phyloP scores from a whole-genome alignment of 2,113 vertebrate species.

The Naja naja region DNA sequence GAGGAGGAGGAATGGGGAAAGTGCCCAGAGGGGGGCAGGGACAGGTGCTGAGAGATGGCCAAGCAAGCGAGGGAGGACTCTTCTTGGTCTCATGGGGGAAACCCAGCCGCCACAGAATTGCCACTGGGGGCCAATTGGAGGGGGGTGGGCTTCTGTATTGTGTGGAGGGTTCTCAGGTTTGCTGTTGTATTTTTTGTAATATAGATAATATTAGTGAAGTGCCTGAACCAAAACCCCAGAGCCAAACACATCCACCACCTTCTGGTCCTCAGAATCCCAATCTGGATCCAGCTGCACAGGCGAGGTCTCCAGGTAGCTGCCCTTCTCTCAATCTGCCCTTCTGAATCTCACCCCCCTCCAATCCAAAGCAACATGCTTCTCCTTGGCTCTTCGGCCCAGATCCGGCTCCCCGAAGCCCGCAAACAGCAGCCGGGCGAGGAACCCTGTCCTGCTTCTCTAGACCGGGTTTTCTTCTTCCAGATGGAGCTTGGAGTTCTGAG shows the following conservation, averaged over 20 bases:
- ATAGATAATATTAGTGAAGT: conserved; percentile 12
- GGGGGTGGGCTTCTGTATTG: neutral
- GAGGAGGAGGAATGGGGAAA: neutral
- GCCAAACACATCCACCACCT: conserved; percentile 3
- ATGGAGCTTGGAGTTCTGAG: neutral
- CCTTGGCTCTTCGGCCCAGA: neutral
- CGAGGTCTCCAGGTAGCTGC: conserved; percentile 6
- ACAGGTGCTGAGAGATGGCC: neutral
- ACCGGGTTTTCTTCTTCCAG: neutral
- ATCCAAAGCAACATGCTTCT: neutral
- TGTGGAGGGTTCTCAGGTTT: neutral
- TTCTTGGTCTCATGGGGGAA: neutral
- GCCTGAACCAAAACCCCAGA: conserved; percentile 10
- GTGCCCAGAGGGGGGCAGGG: no score
- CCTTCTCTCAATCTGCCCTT: neutral
- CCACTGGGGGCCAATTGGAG: neutral
- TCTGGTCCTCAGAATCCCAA: neutral
- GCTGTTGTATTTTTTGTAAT: conserved; percentile 14
- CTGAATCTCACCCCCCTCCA: neutral
- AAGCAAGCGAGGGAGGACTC: neutral
- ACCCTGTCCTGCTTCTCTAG: neutral
- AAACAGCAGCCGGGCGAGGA: neutral
- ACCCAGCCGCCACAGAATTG: neutral
- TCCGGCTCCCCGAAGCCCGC: neutral
- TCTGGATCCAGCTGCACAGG: neutral